These are phyloP conservation scores for Hylaeus volcanicus DNA, from an alignment of 1,140 invertebrate species.

Conservation along the genomic window DNA sequence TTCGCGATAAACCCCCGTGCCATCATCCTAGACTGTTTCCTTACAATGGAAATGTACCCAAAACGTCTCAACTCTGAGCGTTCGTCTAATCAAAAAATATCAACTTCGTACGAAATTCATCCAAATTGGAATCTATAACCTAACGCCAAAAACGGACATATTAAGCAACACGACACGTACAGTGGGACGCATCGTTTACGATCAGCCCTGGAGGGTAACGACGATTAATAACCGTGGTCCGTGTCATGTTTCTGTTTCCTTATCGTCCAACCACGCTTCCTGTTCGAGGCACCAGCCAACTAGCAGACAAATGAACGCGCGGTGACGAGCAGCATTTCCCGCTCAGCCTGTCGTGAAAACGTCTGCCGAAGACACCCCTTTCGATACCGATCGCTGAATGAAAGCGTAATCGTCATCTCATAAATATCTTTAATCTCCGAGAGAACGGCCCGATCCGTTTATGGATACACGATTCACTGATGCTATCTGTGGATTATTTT, in stretches of 20 bases:
- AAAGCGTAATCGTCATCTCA: conserved; percentile 79
- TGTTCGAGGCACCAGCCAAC: conserved; percentile 46
- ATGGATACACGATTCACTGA: conserved; percentile 63
- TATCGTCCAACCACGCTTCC: conserved; percentile 22
- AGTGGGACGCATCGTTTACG: neutral
- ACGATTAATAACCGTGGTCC: conserved; percentile 59
- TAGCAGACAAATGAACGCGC: conserved; percentile 77
- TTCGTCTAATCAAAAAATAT: neutral
- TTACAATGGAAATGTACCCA: too few relatives aligned
- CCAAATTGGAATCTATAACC: neutral
- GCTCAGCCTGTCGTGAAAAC: conserved; percentile 77
- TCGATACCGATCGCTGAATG: conserved; percentile 77
- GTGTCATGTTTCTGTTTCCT: conserved; percentile 44
- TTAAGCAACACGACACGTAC: neutral
- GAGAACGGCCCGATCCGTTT: conserved; percentile 45
- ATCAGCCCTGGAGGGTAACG: conserved; percentile 4
- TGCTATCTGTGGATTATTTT: conserved; percentile 80
- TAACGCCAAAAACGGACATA: neutral
- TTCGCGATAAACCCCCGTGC: too few relatives aligned
- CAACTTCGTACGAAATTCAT: neutral
- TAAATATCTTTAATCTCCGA: conserved; percentile 79
- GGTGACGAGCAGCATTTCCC: conserved; percentile 79
- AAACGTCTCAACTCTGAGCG: too few relatives aligned
- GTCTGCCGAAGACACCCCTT: conserved; percentile 70
- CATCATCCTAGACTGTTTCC: too few relatives aligned